Conservation (phyloP, 2,888 invertebrate genomes). For the Eupithecia subfuscata region DNA sequence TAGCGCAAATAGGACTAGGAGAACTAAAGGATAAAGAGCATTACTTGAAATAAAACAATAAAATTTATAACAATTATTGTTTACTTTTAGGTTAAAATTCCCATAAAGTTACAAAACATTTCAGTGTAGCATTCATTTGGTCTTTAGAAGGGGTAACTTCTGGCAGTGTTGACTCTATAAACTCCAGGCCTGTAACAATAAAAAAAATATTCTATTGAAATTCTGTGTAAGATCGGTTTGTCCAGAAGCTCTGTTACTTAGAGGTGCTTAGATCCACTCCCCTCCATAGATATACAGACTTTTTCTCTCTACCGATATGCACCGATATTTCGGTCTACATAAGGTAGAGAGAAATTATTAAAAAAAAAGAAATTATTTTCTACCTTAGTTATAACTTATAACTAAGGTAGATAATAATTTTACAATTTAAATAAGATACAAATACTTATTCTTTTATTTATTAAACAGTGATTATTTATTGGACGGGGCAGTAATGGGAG, state of each 20-base stretch:
- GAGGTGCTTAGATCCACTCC: neutral
- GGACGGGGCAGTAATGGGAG: too few species aligned
- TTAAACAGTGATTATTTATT: too few species aligned
- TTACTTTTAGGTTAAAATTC: neutral
- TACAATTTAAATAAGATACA: too few species aligned
- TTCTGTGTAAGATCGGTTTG: neutral
- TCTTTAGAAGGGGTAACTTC: conserved; percentile 50
- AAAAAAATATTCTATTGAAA: neutral
- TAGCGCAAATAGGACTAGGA: conserved; percentile 39
- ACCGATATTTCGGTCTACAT: too few species aligned
- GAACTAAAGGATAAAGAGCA: conserved; percentile 34
- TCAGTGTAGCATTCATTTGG: neutral
- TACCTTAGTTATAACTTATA: too few species aligned
- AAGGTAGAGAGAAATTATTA: too few species aligned
- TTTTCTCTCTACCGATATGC: neutral
- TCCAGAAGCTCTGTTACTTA: neutral
- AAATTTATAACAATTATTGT: conserved; percentile 13
- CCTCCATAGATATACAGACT: neutral
- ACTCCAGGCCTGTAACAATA: conserved; percentile 61
- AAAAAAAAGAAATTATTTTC: too few species aligned
- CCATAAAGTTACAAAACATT: neutral
- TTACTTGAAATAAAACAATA: conserved; percentile 33
- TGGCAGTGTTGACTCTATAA: conserved; percentile 63
- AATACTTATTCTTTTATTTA: too few species aligned
- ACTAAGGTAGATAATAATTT: neutral